Evolutionary conservation across 2,797 vertebrate genomes (phyloP), one percentile per base, ranked within the genome.

Genomic region (Falco columbarius): DNA sequence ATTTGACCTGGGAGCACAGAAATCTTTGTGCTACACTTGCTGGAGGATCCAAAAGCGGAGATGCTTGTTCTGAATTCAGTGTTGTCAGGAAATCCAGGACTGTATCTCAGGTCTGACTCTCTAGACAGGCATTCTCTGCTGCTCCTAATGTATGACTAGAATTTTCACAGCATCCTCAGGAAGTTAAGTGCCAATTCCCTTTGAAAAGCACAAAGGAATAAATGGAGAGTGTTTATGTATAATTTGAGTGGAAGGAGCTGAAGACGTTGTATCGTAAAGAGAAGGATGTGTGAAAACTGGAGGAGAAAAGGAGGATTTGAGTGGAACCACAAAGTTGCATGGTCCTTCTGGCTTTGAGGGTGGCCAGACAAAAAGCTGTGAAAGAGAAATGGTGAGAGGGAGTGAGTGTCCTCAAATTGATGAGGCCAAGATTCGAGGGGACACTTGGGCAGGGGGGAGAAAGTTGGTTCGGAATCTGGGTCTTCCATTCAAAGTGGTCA

Each of bases 1-100:
- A 4, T 94, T 91, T 96, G 90, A 92, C 81, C 75, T 83, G 79
- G 59, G 66, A 96, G 34, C 79, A 86, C 72, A 83, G 68, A 91
- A 95, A 62, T 85, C 72, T 75, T 77, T 88, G 72, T 91, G 44
- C 61, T 83, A 15, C 36, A 36, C 26, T 89, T 83, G 26, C 61
- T 86, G 61, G 72, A 88, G 79, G 51, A 90, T 81, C 89, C 58
- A 75, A 74, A 92, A 95, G 32, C 3, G 3, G 26, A 87, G 27
- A 13, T 55, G n/a, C 38, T 81, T 71, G 10, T 67, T 89, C 62
- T 80, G 71, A 81, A 82, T 80, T 89, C 29, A 32, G 14, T 70
- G 20, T 30, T 91, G 56, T 62, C 52, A 77, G 79, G 79, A 94
- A 94, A 86, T 88, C 38, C 58, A 55, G 0, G 18, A 58, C 10